phyloP scores from a whole-genome alignment of 2,888 invertebrate genomes.

The Abrostola triplasia region DNA sequence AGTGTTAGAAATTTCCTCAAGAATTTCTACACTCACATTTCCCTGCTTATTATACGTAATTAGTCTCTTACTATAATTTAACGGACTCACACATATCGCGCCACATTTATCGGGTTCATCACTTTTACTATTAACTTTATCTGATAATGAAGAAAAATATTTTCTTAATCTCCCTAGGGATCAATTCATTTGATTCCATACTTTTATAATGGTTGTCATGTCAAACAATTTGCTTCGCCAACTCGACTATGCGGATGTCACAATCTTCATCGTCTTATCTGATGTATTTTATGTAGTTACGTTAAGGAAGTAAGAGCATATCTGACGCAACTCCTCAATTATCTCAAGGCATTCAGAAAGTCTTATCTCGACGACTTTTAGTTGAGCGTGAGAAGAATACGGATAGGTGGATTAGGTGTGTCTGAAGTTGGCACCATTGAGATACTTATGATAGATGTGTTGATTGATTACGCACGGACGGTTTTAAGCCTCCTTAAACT shows the following conservation, averaged over 20 bases:
- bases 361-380: constrained; percentile 25
- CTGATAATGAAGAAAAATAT: no score
- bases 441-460: neutral
- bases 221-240: constrained; percentile 2
- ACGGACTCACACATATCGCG: no score
- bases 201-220: neutral
- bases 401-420: neutral
- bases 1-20: no score
- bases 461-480: neutral
- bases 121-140: no score
- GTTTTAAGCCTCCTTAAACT: no score
- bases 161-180: no score
- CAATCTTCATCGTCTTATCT: constrained; percentile 34
- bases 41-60: no score
- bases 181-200: neutral
- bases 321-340: constrained; percentile 25
- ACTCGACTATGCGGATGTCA: constrained; percentile 2
- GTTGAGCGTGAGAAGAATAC: constrained; percentile 13
- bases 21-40: no score
- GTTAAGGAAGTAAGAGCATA: constrained; percentile 18
- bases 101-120: no score
- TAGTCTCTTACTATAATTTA: no score
- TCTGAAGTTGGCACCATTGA: neutral
- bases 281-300: constrained; percentile 42
- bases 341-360: constrained; percentile 19